phyloP scores from a whole-genome alignment of 1,140 invertebrate genomes.

The Tetramorium simillimum region DNA sequence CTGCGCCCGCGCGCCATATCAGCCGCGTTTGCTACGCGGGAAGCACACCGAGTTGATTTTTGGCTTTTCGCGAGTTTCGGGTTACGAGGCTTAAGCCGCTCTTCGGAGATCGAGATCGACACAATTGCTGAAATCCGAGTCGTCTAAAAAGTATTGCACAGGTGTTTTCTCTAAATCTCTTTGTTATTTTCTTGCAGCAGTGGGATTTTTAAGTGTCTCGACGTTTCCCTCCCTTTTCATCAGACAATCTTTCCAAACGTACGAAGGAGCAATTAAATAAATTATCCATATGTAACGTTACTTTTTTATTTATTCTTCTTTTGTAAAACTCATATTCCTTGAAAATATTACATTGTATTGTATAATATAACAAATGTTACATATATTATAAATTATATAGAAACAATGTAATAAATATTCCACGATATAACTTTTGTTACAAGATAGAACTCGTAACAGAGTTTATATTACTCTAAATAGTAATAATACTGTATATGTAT shows the following conservation, averaged over 20 bases:
- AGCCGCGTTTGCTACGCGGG: neutral
- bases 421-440: neutral
- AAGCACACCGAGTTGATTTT: slow-evolving; percentile 48
- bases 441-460: neutral
- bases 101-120: neutral
- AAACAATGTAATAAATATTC: neutral
- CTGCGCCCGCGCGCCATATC: slow-evolving; percentile 10
- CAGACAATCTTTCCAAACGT: neutral
- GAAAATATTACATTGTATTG: neutral
- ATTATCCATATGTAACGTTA: neutral
- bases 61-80: neutral
- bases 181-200: neutral
- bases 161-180: neutral
- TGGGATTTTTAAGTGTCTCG: neutral
- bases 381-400: neutral
- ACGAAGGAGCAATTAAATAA: neutral
- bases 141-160: neutral
- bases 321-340: neutral
- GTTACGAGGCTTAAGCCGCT: slow-evolving; percentile 27
- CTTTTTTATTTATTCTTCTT: neutral
- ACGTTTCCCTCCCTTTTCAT: too few species aligned
- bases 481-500: neutral
- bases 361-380: neutral
- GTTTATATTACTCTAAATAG: too few species aligned
- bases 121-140: neutral